Evolutionary conservation across 1,140 invertebrate genomes (phyloP).

Genomic region (Drosophila orosa): DNA sequence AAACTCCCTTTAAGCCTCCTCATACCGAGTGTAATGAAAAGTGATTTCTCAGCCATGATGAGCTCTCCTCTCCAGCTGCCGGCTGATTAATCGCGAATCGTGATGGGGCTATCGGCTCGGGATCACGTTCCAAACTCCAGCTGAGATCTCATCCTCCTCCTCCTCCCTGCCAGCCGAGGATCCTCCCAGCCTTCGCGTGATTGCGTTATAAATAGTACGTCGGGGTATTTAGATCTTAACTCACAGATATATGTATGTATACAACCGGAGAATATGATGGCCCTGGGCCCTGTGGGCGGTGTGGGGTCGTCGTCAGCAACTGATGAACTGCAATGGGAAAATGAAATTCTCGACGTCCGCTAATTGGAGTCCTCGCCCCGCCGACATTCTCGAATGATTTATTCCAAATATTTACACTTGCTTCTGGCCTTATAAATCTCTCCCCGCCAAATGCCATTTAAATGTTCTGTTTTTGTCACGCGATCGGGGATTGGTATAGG

Average conservation of each 20-base stretch:
- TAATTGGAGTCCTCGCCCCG: constrained; percentile 32
- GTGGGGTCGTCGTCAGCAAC: constrained; percentile 42
- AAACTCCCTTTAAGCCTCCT: neutral
- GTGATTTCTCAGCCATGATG: constrained; percentile 73
- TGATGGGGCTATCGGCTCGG: constrained; percentile 70
- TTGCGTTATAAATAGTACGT: constrained; percentile 66
- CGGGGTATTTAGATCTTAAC: constrained; percentile 34
- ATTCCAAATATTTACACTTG: constrained; percentile 59
- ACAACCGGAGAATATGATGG: constrained; percentile 12
- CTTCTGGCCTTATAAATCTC: constrained; percentile 32
- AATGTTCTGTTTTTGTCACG: constrained; percentile 43
- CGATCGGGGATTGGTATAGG: constrained; percentile 9
- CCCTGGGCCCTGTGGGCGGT: constrained; percentile 29
- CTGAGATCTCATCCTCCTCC: constrained; percentile 16
- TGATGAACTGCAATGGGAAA: constrained; percentile 42
- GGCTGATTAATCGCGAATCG: constrained; percentile 80
- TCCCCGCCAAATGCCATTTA: constrained; percentile 29
- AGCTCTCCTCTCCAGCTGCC: constrained; percentile 38
- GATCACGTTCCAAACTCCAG: constrained; percentile 67
- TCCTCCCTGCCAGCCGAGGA: neutral
- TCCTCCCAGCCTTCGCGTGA: constrained; percentile 14
- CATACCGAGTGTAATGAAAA: constrained; percentile 58
- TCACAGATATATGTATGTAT: constrained; percentile 26
- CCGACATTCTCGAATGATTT: constrained; percentile 42
- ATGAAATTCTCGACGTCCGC: constrained; percentile 32